Base-by-base conservation (phyloP, 2,888 invertebrate genomes). In the Pammene fasciana region DNA sequence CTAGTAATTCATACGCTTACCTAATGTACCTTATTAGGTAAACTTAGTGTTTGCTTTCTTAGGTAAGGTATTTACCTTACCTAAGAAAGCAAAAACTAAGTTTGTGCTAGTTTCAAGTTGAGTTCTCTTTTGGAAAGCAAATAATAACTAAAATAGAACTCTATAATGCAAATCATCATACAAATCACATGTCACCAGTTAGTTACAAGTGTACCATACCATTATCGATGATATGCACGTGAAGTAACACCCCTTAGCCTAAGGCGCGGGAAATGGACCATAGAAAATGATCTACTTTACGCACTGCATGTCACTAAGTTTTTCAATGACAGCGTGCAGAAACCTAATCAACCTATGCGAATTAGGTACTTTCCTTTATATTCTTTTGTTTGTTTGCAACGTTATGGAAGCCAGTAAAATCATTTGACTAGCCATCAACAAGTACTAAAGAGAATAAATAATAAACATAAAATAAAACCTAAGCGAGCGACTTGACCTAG, bases 401-500 rank as follows among this genome's bases (percentile, higher is more conserved):
- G 36, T 26, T 46, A 38, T 59, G 14, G 11, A 48, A 56, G 48
- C 34, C 16, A 55, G 48, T 55, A 48, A 46, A 48, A 48, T 48
- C 16, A 45, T 45, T 67, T 34, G 54, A 36, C 34, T 54, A 8
- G 34, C n/a, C n/a, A n/a, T n/a, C n/a, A n/a, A n/a, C 11, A 54
- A 54, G 34, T 54, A 54, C 34, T 70, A 59, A 59, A 70, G 45
- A 55, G 7, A 55, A 36, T 54, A 67, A 59, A 46, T 11, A 60
- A 34, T 36, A 36, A 9, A 50, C 13, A n/a, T n/a, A n/a, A n/a
- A n/a, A 13, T 56, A 60, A 54, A 46, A 36, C 73, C 75, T 67
- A 70, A 75, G 62, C 74, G 75, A 81, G 81, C 81, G 78, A 81
- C 78, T 72, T 90, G 90, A 90, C 89, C 91, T 87, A 90, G 86